Base-by-base conservation (phyloP, 1,140 invertebrate genomes). In the Cheumatopsyche charites region DNA sequence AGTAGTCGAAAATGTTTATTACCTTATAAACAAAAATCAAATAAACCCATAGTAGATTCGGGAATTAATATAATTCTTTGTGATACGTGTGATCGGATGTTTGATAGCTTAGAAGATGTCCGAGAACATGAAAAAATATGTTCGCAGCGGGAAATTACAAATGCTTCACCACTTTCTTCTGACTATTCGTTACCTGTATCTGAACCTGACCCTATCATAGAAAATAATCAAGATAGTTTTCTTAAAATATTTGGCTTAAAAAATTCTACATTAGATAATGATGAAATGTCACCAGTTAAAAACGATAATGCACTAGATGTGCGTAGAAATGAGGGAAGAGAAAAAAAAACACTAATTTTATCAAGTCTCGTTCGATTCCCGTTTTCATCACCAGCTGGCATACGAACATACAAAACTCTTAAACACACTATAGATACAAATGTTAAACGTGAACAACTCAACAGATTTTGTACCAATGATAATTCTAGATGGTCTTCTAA, bases 1-100 rank as follows among this genome's bases (percentile, higher is more conserved):
- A 17, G 63, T 15, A 21, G 21, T 61, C 29, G 75, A 41, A 74
- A 72, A 58, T 76, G 45, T 36, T 55, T 76, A 62, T 66, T 76
- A 45, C 72, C 72, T 2, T 45, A 63, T 12, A 42, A 68, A 36
- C 66, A 70, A 43, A 67, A 45, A n/a, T 2, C 70, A 0, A 26
- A 36, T 26, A 49, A 69, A 19, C 55, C 75, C 26, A 77, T 80
- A 71, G 85, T 86, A 47, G 85, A 88, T 75, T 85, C 86, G 62
- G 79, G 79, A 0, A 84, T 87, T 55, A 89, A 91, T 77, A 90
- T 91, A 76, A 91, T 90, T 80, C 81, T 91, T 9, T 91, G 90
- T 78, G 90, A 91, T 75, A 89, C 89, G 77, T 91, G 90, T 79
- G 90, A 91, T 80, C 89, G 81, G 74, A 80, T 82, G 68, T 84